Percentiles rank a stretch among this genome's conserved stretches.
Conservation (phyloP, 2,888 invertebrate genomes). For the Nipponacmea schrenckii region DNA sequence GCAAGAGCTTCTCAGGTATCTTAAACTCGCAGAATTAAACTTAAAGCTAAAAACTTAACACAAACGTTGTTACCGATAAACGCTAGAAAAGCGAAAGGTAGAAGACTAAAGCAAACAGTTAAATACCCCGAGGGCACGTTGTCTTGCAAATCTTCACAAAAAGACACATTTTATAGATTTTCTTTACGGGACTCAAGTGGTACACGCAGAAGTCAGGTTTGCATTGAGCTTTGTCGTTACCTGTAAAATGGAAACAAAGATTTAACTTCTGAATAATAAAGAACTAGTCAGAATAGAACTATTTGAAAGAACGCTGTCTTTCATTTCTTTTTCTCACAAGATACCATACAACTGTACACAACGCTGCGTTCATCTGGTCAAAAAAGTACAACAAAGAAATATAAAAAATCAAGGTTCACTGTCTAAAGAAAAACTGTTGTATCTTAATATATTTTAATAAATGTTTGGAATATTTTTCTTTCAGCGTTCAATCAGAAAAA, state of each 20-base stretch:
- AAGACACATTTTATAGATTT: slow-evolving; percentile 26
- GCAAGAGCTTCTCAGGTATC: slow-evolving; percentile 23
- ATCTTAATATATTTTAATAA: neutral
- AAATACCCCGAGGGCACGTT: slow-evolving; percentile 14
- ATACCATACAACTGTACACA: no score
- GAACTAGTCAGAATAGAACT: no score
- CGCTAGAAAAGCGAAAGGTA: slow-evolving; percentile 8
- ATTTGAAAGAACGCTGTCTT: no score
- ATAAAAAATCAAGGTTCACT: no score
- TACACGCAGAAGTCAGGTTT: slow-evolving; percentile 28
- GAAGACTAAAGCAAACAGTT: slow-evolving; percentile 12
- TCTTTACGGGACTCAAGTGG: slow-evolving; percentile 13
- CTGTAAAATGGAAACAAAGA: slow-evolving; percentile 17
- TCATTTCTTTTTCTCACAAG: no score
- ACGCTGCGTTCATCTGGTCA: no score
- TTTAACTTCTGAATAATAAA: no score
- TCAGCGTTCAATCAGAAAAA: slow-evolving; percentile 92
- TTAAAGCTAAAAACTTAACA: slow-evolving; percentile 24
- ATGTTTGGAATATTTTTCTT: no score
- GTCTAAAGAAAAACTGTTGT: neutral
- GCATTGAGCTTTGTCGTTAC: slow-evolving; percentile 18
- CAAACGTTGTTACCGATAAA: slow-evolving; percentile 20
- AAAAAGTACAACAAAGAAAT: no score
- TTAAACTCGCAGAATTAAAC: slow-evolving; percentile 19
- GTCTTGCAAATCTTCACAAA: neutral